A percentile compares a stretch with the other conserved stretches of the same genome.
phyloP scores from a whole-genome alignment of 2,888 invertebrate species.

The Vanessa cardui region DNA sequence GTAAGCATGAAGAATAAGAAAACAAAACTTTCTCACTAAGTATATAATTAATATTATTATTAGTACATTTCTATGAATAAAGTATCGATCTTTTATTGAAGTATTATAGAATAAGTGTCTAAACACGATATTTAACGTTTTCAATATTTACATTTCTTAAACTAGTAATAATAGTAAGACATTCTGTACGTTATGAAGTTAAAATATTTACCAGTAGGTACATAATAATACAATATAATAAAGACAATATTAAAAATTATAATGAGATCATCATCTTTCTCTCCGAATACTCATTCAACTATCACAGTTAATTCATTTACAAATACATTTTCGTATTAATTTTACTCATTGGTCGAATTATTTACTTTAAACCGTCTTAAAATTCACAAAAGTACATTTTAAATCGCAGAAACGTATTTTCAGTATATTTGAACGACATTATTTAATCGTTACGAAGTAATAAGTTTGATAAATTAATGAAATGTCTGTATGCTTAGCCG shows the following conservation, averaged over 20 bases:
- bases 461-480: background rate
- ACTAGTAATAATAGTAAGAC: conserved; percentile 22
- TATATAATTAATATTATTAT: conserved; percentile 35
- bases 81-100: conserved; percentile 40
- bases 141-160: conserved; percentile 39
- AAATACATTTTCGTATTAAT: conserved; percentile 60
- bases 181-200: conserved; percentile 28
- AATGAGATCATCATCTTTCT: conserved; percentile 48
- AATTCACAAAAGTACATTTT: conserved; percentile 10
- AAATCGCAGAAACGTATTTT: background rate
- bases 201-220: conserved; percentile 20
- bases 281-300: conserved; percentile 56
- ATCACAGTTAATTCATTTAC: conserved; percentile 78
- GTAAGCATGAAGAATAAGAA: background rate
- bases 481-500: conserved; percentile 15
- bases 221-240: conserved; percentile 14
- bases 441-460: conserved; percentile 14
- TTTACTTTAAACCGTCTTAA: conserved; percentile 36
- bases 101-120: conserved; percentile 18
- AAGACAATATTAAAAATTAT: conserved; percentile 29
- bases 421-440: background rate
- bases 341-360: conserved; percentile 65
- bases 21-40: conserved; percentile 20
- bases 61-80: conserved; percentile 64
- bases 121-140: conserved; percentile 32